Percentiles rank a stretch among this genome's conserved stretches.
phyloP scores from a whole-genome alignment of 2,888 invertebrate genomes.

The Perdita meconis region DNA sequence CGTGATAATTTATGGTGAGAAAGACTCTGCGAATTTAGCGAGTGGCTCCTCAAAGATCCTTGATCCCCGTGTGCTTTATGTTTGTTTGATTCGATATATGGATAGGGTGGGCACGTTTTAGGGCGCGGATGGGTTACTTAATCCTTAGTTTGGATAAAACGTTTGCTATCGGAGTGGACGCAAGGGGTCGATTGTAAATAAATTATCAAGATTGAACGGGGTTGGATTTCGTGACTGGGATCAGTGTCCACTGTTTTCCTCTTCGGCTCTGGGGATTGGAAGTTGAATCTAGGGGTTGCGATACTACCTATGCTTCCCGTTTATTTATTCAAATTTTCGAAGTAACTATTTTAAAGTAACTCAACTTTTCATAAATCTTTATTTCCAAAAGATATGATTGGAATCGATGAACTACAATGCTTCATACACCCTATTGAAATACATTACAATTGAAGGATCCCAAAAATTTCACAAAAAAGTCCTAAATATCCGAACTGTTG shows the following conservation, averaged over 20 bases:
- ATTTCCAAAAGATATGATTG: too few species aligned
- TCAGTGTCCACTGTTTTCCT: slow-evolving; percentile 22
- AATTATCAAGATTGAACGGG: slow-evolving; percentile 48
- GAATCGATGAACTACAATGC: too few species aligned
- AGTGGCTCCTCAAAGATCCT: slow-evolving; percentile 36
- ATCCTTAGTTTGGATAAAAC: slow-evolving; percentile 42
- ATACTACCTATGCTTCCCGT: too few species aligned
- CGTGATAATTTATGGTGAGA: slow-evolving; percentile 36
- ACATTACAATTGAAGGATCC: too few species aligned
- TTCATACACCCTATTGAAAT: too few species aligned
- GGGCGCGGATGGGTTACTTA: slow-evolving; percentile 44
- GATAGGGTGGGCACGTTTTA: slow-evolving; percentile 27
- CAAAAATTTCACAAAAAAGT: too few species aligned
- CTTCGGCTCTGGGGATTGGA: slow-evolving; percentile 3
- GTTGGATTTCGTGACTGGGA: slow-evolving; percentile 28
- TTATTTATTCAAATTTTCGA: too few species aligned
- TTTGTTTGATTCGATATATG: slow-evolving; percentile 45
- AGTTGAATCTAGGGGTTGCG: neutral
- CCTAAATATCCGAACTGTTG: too few species aligned
- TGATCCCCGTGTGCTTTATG: slow-evolving; percentile 39
- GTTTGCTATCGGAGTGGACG: slow-evolving; percentile 8
- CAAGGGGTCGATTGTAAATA: slow-evolving; percentile 45
- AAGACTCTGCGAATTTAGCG: slow-evolving; percentile 18
- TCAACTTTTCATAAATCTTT: too few species aligned
- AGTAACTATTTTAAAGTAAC: too few species aligned